Percentiles rank a stretch among this genome's conserved stretches.
Conservation (phyloP, 2,797 vertebrate genomes). For the Scolopax bukidnonensis region DNA sequence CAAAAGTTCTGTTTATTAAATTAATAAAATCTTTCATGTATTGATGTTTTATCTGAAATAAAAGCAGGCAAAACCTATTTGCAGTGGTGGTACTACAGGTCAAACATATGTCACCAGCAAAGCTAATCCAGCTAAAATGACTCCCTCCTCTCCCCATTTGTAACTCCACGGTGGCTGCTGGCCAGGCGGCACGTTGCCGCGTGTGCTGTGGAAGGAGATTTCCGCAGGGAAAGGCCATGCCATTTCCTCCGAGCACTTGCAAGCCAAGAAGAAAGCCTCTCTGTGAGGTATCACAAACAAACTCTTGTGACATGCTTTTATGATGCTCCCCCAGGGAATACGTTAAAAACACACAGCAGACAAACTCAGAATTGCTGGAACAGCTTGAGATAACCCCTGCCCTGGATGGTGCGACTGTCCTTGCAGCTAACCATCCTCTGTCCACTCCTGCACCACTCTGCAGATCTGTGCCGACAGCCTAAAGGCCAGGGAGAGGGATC, state of each 20-base stretch:
- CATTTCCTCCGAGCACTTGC: constrained; percentile 34
- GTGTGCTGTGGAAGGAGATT: not conserved
- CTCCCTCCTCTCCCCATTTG: not conserved
- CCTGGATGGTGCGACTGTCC: not conserved
- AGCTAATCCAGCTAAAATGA: not conserved
- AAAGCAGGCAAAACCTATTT: not conserved
- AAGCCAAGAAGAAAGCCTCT: constrained; percentile 32
- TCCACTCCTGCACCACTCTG: not conserved
- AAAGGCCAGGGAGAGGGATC: not conserved
- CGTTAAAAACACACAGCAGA: constrained; percentile 27
- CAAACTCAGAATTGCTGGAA: constrained; percentile 31
- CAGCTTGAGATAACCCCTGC: constrained; percentile 39
- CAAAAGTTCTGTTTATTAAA: not conserved
- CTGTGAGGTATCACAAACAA: constrained; percentile 36
- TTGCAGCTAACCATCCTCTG: not conserved
- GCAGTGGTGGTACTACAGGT: not conserved
- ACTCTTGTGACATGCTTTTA: constrained; percentile 31
- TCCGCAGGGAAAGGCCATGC: not conserved
- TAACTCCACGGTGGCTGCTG: not conserved
- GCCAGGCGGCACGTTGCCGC: not conserved
- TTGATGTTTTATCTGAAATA: not conserved
- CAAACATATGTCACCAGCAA: not conserved
- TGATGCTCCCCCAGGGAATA: constrained; percentile 17
- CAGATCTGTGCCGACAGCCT: not conserved
- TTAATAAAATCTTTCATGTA: not conserved